Evolutionary conservation across 2,797 vertebrate genomes (phyloP), one percentile per base, ranked within the genome.

Genomic region (Staurois parvus): DNA sequence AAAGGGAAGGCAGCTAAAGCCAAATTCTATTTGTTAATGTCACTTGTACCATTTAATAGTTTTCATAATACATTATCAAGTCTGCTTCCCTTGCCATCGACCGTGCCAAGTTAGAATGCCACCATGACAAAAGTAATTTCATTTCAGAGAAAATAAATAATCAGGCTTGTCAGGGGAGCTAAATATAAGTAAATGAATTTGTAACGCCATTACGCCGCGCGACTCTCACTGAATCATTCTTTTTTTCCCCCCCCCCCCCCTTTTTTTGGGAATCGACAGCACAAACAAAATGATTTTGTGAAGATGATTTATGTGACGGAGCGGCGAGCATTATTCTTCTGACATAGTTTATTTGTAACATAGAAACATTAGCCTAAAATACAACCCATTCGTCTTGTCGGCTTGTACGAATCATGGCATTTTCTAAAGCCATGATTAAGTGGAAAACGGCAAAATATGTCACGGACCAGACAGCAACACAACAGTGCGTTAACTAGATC

Each of bases 301-400:
- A 24, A 26, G 48, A 67, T 87, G 85, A 87, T 87, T 87, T 79
- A 87, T 87, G 80, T 73, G 45, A 72, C 40, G 24, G 85, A 73
- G 64, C 40, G 26, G 32, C 21, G 68, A 66, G 72, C 80, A 87
- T 87, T 87, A 67, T 87, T 83, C 74, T 72, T 83, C 56, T 83
- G 80, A 77, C 80, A 82, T 83, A 79, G 75, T 79, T 87, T 87
- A 79, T 83, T 87, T 87, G 74, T 87, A 59, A 87, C 79, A 83
- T 68, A 87, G 82, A 87, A 83, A 79, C 85, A 87, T 87, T 87
- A 87, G 85, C 85, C 69, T 83, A 83, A 87, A 86, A 87, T 40
- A 59, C 75, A 40, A 78, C 69, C 30, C 80, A 87, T 87, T 66
- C 59, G 59, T 87, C 80, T 87, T 78, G 21, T 66, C 24, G 68